Evolutionary conservation across 2,888 invertebrate genomes (phyloP), one percentile per base, ranked within the genome.

Genomic region (Zootermopsis nevadensis): DNA sequence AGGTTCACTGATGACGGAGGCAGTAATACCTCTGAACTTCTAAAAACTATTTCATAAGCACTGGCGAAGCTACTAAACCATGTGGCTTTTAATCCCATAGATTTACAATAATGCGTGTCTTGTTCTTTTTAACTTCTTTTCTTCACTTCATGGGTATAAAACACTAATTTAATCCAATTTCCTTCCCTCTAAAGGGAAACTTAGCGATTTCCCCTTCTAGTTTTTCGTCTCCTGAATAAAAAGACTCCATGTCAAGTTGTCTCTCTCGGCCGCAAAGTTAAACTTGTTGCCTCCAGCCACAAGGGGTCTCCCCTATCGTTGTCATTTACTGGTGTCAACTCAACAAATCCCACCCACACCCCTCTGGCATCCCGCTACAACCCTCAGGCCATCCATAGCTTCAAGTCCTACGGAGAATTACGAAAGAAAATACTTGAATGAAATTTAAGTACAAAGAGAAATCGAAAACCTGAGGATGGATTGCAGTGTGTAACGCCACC

Each of bases 141-240:
- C 60, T 60, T 60, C 60, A 38, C 55, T 88, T 87, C 87, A 82
- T 86, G 86, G 87, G 87, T 87, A 88, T 88, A 88, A 88, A 88
- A 88, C 88, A 87, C 88, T 89, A 89, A 89, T 89, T 89, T 88
- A 89, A 89, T 89, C 88, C 87, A 87, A 87, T 88, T 88, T 88
- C 87, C 88, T 88, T 87, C 87, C 12, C 53, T 81, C 66, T 30
- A 77, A 76, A 77, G 79, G 80, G 83, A 77, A 72, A 80, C 53
- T 83, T 38, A 19, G 22, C 66, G 53, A 33, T 77, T 33, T 55
- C 66, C 38, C 38, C 79, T 66, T 30, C 27, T 66, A 31, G 53
- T 60, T 66, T 79, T 77, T 69, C 69, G 48, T 42, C 74, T 35
- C 67, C 81, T 53, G 76, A 77, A 67, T 77, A 60, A 81, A 83